phyloP scores from a whole-genome alignment of 2,113 vertebrate genomes.

The Corythornis vintsioides region DNA sequence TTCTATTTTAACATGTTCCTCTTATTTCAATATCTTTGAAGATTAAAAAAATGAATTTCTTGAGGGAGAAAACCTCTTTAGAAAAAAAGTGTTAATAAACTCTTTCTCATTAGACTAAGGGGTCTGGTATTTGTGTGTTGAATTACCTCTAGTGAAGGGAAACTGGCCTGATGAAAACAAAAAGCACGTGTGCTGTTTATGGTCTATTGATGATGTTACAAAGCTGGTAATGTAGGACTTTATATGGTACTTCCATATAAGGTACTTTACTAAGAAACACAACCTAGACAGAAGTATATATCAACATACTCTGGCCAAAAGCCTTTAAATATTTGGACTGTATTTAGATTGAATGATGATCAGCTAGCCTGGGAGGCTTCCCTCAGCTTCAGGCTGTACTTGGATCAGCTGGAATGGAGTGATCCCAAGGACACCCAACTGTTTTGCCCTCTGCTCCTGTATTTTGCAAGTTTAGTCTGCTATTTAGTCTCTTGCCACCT shows the following conservation, averaged over 20 bases:
- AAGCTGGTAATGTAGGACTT: not conserved
- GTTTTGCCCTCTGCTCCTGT: not conserved
- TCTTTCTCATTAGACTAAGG: not conserved
- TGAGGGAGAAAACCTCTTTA: not conserved
- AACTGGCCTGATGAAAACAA: not conserved
- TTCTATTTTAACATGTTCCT: constrained; percentile 40
- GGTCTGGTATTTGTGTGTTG: not conserved
- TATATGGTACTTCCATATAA: not conserved
- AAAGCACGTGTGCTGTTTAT: not conserved
- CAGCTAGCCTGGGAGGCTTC: not conserved
- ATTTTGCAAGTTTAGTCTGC: not conserved
- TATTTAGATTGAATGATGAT: not conserved
- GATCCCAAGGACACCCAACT: no score
- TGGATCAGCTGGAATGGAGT: not conserved
- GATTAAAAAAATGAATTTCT: constrained; percentile 27
- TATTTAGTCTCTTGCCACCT: not conserved
- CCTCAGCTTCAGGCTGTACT: not conserved
- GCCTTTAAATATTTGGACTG: not conserved
- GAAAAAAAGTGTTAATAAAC: not conserved
- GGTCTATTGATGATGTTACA: not conserved
- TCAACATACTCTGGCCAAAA: not conserved
- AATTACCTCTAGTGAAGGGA: not conserved
- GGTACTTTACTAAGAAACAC: not conserved
- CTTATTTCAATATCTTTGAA: constrained; percentile 45
- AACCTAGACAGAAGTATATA: not conserved